Base-by-base conservation (phyloP, 2,888 invertebrate species). In the Diarsia dahlii region DNA sequence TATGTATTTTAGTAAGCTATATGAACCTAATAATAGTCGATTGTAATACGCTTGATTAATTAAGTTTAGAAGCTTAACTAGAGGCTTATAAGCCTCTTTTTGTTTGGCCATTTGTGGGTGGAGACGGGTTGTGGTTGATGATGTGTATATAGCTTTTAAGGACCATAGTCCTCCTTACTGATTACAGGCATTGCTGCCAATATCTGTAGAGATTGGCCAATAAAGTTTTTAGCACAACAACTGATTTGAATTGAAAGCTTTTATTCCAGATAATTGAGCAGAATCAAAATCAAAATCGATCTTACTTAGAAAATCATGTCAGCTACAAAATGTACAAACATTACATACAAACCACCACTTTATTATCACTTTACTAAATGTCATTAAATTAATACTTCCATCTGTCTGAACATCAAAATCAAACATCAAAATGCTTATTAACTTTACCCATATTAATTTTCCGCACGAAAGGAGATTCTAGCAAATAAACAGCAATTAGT, bases 401-500 rank as follows among this genome's bases (percentile, higher is more conserved):
- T 39, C 3, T 46, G 46, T 72, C 34, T 67, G 46, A 75, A 67
- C 64, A 65, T 72, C 63, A 81, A 74, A 74, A 81, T 74, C 74
- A 76, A 76, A 80, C 60, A 39, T 58, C 65, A 45, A 71, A 75
- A 74, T 18, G 39, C 74, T 72, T 84, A 86, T 81, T 80, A 81
- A 76, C 81, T 71, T 86, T 80, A 65, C 70, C 76, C 70, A 71
- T 82, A 84, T 84, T 86, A 82, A 89, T 84, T 88, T 85, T 82
- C 81, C 78, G 63, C 76, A 70, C 50, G 46, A 83, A 71, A 50
- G 69, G 67, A 71, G 74, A 77, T 85, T 78, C 82, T 78, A 84
- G 71, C 82, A 87, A 87, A 87, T 88, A 90, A 84, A 85, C 84
- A 87, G 76, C 78, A 83, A 87, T 88, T 84, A 84, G 56, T 62